phyloP scores from a whole-genome alignment of 30 jellyfish, hydroid and myxozoan species.

The Aurelia sp. region DNA sequence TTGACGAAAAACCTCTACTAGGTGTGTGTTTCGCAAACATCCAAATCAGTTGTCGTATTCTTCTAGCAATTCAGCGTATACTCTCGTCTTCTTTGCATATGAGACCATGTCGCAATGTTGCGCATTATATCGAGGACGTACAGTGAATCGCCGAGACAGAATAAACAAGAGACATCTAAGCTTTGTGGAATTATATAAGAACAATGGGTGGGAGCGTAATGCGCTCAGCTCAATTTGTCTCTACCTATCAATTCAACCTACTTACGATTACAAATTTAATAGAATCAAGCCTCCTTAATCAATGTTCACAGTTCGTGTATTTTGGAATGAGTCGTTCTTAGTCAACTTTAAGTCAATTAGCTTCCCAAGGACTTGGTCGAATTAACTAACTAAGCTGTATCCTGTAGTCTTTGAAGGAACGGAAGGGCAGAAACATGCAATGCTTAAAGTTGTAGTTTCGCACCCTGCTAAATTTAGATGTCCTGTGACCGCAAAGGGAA shows the following conservation, averaged over 20 bases:
- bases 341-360: slow-evolving; percentile 16
- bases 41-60: not conserved
- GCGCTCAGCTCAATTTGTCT: slow-evolving; percentile 84
- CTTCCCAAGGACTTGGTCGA: not conserved
- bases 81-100: no score
- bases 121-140: slow-evolving; percentile 36
- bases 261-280: slow-evolving; percentile 33
- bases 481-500: no score
- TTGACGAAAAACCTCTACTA: slow-evolving; percentile 1
- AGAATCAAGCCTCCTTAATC: slow-evolving; percentile 37
- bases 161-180: slow-evolving; percentile 72
- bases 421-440: slow-evolving; percentile 43
- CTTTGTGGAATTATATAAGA: slow-evolving; percentile 67
- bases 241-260: slow-evolving; percentile 65
- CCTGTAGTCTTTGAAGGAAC: slow-evolving; percentile 38
- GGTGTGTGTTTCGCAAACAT: slow-evolving; percentile 25
- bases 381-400: slow-evolving; percentile 18
- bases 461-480: no score
- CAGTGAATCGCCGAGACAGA: slow-evolving; percentile 59
- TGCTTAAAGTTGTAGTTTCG: not conserved
- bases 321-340: slow-evolving; percentile 20
- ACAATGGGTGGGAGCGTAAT: slow-evolving; percentile 57
- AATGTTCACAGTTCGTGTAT: slow-evolving; percentile 49
- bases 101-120: slow-evolving; percentile 1
- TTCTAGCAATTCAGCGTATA: no score